These are phyloP conservation scores for Brachyopa scutellaris DNA, from an alignment of 2,888 invertebrate species.

Conservation along the genomic window DNA sequence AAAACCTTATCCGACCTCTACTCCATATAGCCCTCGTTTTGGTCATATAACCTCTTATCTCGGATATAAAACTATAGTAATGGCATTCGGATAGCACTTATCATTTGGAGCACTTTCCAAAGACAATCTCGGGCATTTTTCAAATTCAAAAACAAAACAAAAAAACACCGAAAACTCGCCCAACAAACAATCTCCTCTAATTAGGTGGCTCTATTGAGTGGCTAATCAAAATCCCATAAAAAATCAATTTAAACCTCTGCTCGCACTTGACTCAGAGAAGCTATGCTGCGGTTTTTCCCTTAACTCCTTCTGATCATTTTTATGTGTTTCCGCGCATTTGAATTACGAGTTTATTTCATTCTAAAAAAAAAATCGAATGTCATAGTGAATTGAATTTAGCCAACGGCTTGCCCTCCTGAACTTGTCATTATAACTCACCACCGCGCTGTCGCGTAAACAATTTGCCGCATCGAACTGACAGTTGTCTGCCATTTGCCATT, in stretches of 20 bases:
- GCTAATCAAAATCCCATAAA: conserved; percentile 53
- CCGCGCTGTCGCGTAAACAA: not conserved
- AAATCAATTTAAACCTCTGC: conserved; percentile 30
- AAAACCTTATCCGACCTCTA: conserved; percentile 31
- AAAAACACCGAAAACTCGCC: conserved; percentile 4
- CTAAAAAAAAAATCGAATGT: conserved; percentile 10
- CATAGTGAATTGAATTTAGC: conserved; percentile 43
- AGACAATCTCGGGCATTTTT: not conserved
- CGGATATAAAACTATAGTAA: conserved; percentile 17
- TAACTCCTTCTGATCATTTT: conserved; percentile 10
- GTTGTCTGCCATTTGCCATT: too few species aligned
- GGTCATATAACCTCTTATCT: conserved; percentile 25
- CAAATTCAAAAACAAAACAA: not conserved
- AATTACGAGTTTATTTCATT: not conserved
- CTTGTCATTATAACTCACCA: conserved; percentile 70
- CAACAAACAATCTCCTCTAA: conserved; percentile 18
- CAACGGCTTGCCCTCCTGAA: conserved; percentile 39
- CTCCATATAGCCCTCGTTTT: not conserved
- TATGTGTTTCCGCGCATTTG: not conserved
- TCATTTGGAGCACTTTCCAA: conserved; percentile 38
- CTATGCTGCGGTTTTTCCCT: not conserved
- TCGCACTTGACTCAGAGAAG: not conserved
- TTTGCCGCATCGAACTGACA: conserved; percentile 37
- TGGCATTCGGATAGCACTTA: conserved; percentile 30
- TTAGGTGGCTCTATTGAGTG: conserved; percentile 32